phyloP scores from a whole-genome alignment of 2,888 invertebrate genomes.

The Chydorus sphaericus region DNA sequence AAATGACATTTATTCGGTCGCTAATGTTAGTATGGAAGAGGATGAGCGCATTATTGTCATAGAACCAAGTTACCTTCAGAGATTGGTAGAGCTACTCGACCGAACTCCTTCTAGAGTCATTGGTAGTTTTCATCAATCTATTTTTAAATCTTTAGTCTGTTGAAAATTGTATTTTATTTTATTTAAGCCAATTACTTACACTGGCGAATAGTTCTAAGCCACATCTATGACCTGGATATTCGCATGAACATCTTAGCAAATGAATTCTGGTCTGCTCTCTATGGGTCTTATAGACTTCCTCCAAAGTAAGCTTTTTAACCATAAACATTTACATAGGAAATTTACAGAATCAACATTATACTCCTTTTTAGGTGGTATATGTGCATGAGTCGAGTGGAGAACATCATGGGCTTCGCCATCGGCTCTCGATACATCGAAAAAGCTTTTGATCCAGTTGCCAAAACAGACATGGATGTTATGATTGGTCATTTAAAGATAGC shows the following conservation, averaged over 20 bases:
- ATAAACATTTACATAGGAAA: neutral
- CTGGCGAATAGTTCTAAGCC: slow-evolving; percentile 41
- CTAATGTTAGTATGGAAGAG: neutral
- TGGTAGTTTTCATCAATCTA: slow-evolving; percentile 31
- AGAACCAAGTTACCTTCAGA: slow-evolving; percentile 19
- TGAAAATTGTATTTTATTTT: neutral
- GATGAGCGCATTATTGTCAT: neutral
- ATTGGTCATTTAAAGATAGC: slow-evolving; percentile 11
- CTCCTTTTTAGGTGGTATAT: slow-evolving; percentile 17
- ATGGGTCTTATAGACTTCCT: slow-evolving; percentile 18
- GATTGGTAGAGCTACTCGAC: slow-evolving; percentile 46
- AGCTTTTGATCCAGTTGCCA: slow-evolving; percentile 19
- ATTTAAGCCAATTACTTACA: slow-evolving; percentile 52
- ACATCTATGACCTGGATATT: slow-evolving; percentile 18
- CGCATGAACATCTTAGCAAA: slow-evolving; percentile 20
- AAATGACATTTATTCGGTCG: neutral
- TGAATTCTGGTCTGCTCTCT: slow-evolving; percentile 19
- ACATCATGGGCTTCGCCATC: slow-evolving; percentile 20
- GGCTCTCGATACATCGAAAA: slow-evolving; percentile 20
- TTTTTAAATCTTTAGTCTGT: neutral
- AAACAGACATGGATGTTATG: slow-evolving; percentile 16
- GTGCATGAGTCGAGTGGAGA: slow-evolving; percentile 20
- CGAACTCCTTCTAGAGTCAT: slow-evolving; percentile 39
- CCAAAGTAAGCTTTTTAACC: slow-evolving; percentile 15
- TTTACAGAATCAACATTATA: neutral